phyloP scores from a whole-genome alignment of 2,888 invertebrate genomes.

The Oscheius sp. region DNA sequence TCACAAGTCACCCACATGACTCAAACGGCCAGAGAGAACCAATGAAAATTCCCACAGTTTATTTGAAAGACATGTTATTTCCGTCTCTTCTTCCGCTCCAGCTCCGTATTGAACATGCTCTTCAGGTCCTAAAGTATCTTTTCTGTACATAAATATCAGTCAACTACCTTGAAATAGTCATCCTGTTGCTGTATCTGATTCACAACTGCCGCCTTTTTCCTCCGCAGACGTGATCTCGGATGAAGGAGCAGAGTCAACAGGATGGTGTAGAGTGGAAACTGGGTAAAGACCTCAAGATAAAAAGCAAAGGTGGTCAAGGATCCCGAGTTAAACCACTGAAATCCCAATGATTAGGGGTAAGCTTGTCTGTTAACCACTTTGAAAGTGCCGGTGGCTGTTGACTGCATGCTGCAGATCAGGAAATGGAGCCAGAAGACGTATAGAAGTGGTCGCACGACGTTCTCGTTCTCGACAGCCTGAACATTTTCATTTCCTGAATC shows the following conservation, averaged over 20 bases:
- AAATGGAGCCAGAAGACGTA: conserved; percentile 27
- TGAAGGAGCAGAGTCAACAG: conserved; percentile 19
- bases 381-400: conserved; percentile 16
- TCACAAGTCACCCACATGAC: too few species aligned
- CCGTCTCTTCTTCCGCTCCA: not conserved
- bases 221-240: conserved; percentile 13
- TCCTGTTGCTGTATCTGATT: conserved; percentile 19
- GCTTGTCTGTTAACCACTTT: conserved; percentile 1
- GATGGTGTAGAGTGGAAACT: conserved; percentile 25
- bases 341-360: not conserved
- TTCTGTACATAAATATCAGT: not conserved
- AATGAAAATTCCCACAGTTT: too few species aligned
- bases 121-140: conserved; percentile 3
- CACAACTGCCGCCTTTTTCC: conserved; percentile 16
- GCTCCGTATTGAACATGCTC: conserved; percentile 11
- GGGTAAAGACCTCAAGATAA: conserved; percentile 21
- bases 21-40: too few species aligned
- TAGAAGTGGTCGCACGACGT: conserved; percentile 8
- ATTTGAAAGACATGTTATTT: not conserved
- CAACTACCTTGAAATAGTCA: conserved; percentile 28
- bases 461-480: conserved; percentile 22
- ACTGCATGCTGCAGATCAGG: conserved; percentile 19
- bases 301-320: conserved; percentile 15
- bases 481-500: not conserved
- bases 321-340: conserved; percentile 19